Percentiles rank a stretch among this genome's conserved stretches.
phyloP scores from a whole-genome alignment of 1,140 invertebrate genomes.

The Eciton burchellii region DNA sequence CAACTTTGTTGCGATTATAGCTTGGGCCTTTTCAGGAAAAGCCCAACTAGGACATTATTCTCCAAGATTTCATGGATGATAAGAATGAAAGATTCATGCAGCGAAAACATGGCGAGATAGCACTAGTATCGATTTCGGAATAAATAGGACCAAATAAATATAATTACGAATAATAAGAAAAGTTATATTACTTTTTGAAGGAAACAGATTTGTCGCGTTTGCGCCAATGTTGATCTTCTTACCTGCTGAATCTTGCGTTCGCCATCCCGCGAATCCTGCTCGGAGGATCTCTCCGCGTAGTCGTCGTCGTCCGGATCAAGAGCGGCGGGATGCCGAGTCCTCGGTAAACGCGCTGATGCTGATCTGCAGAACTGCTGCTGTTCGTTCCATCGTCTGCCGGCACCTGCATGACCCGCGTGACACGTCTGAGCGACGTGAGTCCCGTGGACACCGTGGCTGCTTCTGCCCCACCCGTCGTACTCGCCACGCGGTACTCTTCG shows the following conservation, averaged over 20 bases:
- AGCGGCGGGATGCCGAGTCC: slow-evolving; percentile 83
- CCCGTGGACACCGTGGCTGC: slow-evolving; percentile 64
- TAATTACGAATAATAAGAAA: background rate
- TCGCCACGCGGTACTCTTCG: slow-evolving; percentile 74
- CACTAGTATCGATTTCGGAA: too few relatives aligned
- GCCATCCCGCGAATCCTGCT: slow-evolving; percentile 86
- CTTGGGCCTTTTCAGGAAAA: background rate
- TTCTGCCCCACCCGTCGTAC: slow-evolving; percentile 71
- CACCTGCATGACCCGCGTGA: slow-evolving; percentile 74
- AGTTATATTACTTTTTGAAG: background rate
- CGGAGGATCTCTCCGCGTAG: slow-evolving; percentile 78
- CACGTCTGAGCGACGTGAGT: slow-evolving; percentile 68
- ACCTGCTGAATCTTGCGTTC: slow-evolving; percentile 89
- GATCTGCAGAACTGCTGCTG: slow-evolving; percentile 90
- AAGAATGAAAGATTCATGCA: background rate
- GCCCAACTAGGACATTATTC: background rate
- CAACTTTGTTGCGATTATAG: background rate
- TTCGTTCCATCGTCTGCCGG: slow-evolving; percentile 78
- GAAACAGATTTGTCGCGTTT: background rate
- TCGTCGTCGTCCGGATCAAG: slow-evolving; percentile 81
- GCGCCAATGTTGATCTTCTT: slow-evolving; percentile 8
- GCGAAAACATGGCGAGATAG: background rate
- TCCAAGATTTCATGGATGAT: background rate
- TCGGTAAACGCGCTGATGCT: slow-evolving; percentile 91
- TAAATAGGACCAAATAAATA: too few relatives aligned